Evolutionary conservation across 2,113 vertebrate genomes (phyloP), one percentile per base, ranked within the genome.

Genomic region (Hymenochirus boettgeri): DNA sequence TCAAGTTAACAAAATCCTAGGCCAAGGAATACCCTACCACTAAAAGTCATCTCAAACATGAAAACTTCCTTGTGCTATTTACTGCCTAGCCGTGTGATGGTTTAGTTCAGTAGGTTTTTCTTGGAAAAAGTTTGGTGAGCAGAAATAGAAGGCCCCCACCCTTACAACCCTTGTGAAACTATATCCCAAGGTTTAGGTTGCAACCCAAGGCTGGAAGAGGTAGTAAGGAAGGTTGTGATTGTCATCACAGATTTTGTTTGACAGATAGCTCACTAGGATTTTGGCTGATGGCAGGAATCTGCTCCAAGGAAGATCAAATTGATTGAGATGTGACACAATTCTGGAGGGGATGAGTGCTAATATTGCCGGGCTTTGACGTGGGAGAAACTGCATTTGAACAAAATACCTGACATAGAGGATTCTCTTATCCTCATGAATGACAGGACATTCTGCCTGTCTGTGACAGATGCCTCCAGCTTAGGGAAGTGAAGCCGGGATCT

Each of bases 201-300:
- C 54, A 56, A 55, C 52, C 55, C 45, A 51, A 58, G 55, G 55
- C 64, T 46, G 46, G 29, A 31, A 33, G 55, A 27, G 55, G 46
- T 19, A 56, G 55, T 22, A 46, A 27, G 55, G 64, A 21, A 56
- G 55, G 64, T 55, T 23, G 31, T 47, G 55, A 45, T 58, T 59
- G 64, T 66, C 64, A 66, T 45, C 46, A 37, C 21, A 51, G 46
- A 66, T 66, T 66, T 55, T 58, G 46, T 59, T 66, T 66, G 64
- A 66, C 64, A 66, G 55, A 59, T 66, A 65, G 37, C 52, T 57
- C 52, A 22, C 64, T 66, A 35, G 55, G n/a, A 66, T 59, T 51
- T 42, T 39, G 21, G 55, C 21, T 59, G 46, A 59, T 58, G 47
- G 46, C 64, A 66, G 33, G 54, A 66, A 66, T 66, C 45, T 59